Evolutionary conservation across 2,888 invertebrate species (phyloP).

Genomic region (Phanerotoma sp.): DNA sequence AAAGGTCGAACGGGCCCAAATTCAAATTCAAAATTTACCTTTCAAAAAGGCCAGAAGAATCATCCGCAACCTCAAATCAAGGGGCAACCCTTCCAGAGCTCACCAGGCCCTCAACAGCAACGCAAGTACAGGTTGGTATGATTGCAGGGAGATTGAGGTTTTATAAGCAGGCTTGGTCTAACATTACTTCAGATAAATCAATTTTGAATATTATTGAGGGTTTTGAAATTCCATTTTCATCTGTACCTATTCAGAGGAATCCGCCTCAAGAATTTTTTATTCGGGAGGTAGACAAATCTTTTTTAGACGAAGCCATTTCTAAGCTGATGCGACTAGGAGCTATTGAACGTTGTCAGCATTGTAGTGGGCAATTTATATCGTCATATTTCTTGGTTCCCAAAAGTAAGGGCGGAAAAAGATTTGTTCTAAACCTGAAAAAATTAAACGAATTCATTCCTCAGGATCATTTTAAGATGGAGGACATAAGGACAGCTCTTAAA

Average conservation of each 20-base stretch:
- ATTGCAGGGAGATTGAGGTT: too few relatives aligned
- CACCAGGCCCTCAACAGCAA: background rate
- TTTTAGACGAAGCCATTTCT: background rate
- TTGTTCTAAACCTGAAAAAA: constrained; percentile 30
- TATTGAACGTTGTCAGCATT: constrained; percentile 5
- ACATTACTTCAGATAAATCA: constrained; percentile 2
- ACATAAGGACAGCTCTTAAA: background rate
- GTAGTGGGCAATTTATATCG: constrained; percentile 19
- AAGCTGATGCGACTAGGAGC: constrained; percentile 13
- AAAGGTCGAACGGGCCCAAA: background rate
- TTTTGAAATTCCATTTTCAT: constrained; percentile 13
- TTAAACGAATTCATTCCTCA: constrained; percentile 26
- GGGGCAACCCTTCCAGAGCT: background rate
- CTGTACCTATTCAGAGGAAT: background rate
- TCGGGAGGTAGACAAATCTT: background rate
- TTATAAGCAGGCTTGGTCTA: constrained; percentile 1
- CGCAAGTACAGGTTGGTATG: too few relatives aligned
- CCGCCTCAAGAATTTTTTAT: background rate
- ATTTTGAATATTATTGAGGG: constrained; percentile 10
- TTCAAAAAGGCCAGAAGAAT: background rate
- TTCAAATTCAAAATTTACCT: too few relatives aligned
- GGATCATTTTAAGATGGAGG: constrained; percentile 32
- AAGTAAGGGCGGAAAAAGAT: constrained; percentile 17
- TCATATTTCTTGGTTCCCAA: constrained; percentile 26
- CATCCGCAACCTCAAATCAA: background rate